A percentile compares a stretch with the other conserved stretches of the same genome.
Evolutionary conservation across 2,797 vertebrate species (phyloP).

Genomic region (Phyllotis vaccarum): DNA sequence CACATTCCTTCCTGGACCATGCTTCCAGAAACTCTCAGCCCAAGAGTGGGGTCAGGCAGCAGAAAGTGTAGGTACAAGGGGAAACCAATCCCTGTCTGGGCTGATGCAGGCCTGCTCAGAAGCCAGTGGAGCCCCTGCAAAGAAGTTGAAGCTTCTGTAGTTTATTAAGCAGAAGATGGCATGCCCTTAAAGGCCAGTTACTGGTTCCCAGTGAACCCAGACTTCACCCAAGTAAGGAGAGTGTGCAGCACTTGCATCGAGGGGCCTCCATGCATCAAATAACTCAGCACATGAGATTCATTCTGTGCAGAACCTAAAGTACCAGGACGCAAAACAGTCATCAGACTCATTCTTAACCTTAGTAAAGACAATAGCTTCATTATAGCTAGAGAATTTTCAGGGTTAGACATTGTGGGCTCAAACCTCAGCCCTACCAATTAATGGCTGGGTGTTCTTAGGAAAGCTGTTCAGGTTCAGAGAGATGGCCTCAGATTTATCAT

Average conservation of each 20-base stretch:
- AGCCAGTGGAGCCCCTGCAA: background rate
- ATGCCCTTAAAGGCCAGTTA: background rate
- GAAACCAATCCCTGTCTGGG: background rate
- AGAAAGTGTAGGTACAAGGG: too few relatives aligned
- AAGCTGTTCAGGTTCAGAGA: background rate
- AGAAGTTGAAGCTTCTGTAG: background rate
- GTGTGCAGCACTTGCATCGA: background rate
- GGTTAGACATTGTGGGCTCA: background rate
- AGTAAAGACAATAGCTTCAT: background rate
- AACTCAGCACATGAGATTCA: background rate
- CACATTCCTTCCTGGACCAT: background rate
- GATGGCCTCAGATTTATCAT: background rate
- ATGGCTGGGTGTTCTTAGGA: background rate
- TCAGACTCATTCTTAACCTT: background rate
- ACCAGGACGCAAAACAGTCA: background rate
- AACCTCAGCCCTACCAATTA: background rate
- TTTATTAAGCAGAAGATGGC: background rate
- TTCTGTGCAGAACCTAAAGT: background rate
- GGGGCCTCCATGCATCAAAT: background rate
- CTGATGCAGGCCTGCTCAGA: background rate
- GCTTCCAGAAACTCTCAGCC: accelerated
- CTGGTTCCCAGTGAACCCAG: background rate
- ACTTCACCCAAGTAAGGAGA: background rate
- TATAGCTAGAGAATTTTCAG: too few relatives aligned
- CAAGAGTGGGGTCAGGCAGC: background rate